A percentile compares a stretch with the other conserved stretches of the same genome.
These are phyloP conservation scores for Telmatochromis sp. DNA, from an alignment of 2,113 vertebrate species.

Conservation along the genomic window DNA sequence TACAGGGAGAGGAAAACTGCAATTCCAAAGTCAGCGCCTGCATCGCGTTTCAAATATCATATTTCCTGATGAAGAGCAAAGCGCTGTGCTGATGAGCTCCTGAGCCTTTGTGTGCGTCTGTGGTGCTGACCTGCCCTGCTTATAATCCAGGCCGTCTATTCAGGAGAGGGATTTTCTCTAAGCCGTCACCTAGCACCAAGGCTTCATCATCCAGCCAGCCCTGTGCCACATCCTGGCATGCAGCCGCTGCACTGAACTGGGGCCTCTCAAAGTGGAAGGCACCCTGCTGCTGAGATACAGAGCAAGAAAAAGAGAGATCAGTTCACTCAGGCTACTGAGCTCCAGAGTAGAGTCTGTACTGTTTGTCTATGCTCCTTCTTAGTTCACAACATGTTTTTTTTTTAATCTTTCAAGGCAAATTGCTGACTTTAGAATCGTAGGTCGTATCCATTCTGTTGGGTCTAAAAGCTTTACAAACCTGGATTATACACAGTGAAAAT, in stretches of 20 bases:
- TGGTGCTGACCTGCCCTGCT: constrained; percentile 11
- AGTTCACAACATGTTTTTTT: not conserved
- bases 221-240: constrained; percentile 31
- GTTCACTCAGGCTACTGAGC: constrained; percentile 4
- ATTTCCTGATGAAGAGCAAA: not conserved
- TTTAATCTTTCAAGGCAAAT: not conserved
- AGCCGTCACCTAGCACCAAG: constrained; percentile 48
- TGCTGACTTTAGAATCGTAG: not conserved
- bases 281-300: constrained; percentile 29
- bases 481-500: not conserved
- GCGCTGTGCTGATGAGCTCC: not conserved
- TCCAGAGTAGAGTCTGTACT: not conserved
- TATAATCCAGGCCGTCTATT: constrained; percentile 54
- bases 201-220: constrained; percentile 5
- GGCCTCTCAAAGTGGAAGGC: constrained; percentile 23
- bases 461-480: not conserved
- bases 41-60: constrained; percentile 1
- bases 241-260: not conserved
- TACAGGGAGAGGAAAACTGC: not conserved
- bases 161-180: constrained; percentile 57
- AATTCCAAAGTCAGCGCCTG: not conserved
- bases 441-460: not conserved
- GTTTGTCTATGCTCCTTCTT: not conserved
- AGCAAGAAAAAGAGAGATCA: not conserved
- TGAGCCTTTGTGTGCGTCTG: not conserved